Conservation (phyloP, 2,113 vertebrate species). For the Misgurnus mizolepis region DNA sequence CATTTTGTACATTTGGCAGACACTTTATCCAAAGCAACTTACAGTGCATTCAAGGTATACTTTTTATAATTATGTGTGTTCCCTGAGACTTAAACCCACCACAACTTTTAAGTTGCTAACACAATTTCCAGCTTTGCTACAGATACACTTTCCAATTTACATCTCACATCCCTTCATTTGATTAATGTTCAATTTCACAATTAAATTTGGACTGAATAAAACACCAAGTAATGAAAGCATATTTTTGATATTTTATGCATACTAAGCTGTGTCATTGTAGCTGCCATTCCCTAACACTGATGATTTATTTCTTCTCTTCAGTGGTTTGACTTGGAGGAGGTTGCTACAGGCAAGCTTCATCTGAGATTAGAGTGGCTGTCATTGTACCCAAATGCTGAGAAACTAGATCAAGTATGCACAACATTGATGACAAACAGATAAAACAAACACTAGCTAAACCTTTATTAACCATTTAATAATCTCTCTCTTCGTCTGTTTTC, state of each 20-base stretch:
- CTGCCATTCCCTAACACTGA: background rate
- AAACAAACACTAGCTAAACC: background rate
- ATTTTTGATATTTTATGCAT: background rate
- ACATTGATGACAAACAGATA: background rate
- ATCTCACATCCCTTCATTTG: background rate
- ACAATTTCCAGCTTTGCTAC: no score
- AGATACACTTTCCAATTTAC: no score
- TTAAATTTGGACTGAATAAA: background rate
- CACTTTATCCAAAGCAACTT: no score
- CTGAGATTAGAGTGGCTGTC: slow-evolving; percentile 95
- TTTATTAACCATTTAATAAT: no score
- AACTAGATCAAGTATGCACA: slow-evolving; percentile 84
- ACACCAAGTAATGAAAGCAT: background rate
- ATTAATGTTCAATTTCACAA: background rate
- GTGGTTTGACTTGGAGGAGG: slow-evolving; percentile 96
- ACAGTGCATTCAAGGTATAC: no score
- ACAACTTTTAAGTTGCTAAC: no score
- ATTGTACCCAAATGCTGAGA: slow-evolving; percentile 79
- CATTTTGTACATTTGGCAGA: no score
- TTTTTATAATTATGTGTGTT: no score
- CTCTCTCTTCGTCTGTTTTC: background rate
- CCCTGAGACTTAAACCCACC: no score
- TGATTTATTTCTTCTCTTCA: slow-evolving; percentile 56
- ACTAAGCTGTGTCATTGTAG: background rate
- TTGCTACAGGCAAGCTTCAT: slow-evolving; percentile 89